phyloP scores from a whole-genome alignment of 1,140 invertebrate species.

The Phymorhynchus buccinoides region DNA sequence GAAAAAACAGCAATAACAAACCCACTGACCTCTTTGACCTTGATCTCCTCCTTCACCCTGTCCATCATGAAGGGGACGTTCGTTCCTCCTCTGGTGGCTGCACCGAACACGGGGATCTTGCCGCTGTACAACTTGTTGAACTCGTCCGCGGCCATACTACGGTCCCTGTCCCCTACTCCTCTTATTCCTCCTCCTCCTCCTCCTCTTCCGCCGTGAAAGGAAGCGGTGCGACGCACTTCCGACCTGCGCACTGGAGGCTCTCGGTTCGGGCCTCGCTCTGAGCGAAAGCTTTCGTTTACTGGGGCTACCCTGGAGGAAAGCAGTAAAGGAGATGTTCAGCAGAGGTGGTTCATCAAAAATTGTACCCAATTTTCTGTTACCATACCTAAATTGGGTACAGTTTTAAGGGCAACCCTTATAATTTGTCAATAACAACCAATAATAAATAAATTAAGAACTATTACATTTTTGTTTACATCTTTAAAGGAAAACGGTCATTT shows the following conservation, averaged over 20 bases:
- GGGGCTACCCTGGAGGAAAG: too few relatives aligned
- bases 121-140: slow-evolving; percentile 7
- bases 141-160: neutral
- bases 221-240: neutral
- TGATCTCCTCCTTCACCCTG: neutral
- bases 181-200: too few relatives aligned
- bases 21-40: neutral
- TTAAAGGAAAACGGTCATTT: too few relatives aligned
- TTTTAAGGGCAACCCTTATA: too few relatives aligned
- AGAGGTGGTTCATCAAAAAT: too few relatives aligned
- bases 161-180: neutral
- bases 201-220: neutral
- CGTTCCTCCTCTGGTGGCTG: too few relatives aligned
- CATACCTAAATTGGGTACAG: too few relatives aligned
- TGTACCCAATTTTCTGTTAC: too few relatives aligned
- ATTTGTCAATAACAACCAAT: too few relatives aligned
- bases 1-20: too few relatives aligned
- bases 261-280: neutral
- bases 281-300: slow-evolving; percentile 22
- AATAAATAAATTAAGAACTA: neutral
- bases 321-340: too few relatives aligned
- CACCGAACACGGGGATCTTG: neutral
- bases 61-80: slow-evolving; percentile 28
- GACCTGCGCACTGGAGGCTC: neutral
- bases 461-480: too few relatives aligned